A percentile compares a stretch with the other conserved stretches of the same genome.
Evolutionary conservation across 2,113 vertebrate species (phyloP).

Genomic region (Odocoileus virginianus): DNA sequence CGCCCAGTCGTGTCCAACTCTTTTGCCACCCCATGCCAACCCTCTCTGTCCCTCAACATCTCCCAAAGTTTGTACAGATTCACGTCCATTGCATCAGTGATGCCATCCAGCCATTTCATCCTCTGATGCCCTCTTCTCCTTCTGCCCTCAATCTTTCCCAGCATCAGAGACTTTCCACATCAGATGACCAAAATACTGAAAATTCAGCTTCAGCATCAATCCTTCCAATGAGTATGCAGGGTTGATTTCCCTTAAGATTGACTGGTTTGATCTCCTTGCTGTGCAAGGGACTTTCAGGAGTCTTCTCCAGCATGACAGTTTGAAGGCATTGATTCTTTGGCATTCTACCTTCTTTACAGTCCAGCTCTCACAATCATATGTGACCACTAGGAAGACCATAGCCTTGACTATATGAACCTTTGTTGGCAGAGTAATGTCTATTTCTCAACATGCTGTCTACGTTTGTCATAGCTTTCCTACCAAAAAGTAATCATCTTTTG

Average conservation of each 20-base stretch:
- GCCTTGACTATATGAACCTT: background rate
- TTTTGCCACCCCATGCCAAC: background rate
- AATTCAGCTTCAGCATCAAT: background rate
- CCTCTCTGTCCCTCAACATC: background rate
- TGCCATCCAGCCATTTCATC: background rate
- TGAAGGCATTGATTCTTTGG: background rate
- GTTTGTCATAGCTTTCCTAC: background rate
- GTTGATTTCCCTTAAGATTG: background rate
- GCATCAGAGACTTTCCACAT: background rate
- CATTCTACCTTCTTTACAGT: background rate
- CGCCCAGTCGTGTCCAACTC: background rate
- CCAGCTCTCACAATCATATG: background rate
- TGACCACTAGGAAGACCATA: background rate
- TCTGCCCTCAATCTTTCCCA: background rate
- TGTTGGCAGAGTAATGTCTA: background rate
- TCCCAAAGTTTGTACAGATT: background rate
- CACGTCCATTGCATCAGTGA: background rate
- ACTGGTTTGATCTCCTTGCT: background rate
- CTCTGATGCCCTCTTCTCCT: background rate
- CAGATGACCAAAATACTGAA: background rate
- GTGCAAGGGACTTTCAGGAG: background rate
- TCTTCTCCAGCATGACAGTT: background rate
- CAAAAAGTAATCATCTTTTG: background rate
- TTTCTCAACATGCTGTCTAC: background rate
- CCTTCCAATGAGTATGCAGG: background rate